Conservation (phyloP, 2,797 vertebrate genomes). For the Lophius americanus region DNA sequence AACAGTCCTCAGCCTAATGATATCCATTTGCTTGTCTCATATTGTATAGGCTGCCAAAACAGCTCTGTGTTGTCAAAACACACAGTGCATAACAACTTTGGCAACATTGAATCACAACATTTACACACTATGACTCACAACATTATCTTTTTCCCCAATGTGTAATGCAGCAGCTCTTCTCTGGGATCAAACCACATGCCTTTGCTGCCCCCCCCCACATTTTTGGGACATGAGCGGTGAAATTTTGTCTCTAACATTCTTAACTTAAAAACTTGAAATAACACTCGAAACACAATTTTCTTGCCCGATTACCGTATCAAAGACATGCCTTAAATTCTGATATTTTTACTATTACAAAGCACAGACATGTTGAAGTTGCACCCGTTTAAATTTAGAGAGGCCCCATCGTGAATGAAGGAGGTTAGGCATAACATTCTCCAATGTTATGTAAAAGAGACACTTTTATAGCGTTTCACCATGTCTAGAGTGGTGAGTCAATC, state of each 20-base stretch:
- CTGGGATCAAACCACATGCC: too few species aligned
- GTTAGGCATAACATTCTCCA: slow-evolving; percentile 69
- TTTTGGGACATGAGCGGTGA: neutral
- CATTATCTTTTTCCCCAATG: too few species aligned
- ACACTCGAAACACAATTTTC: slow-evolving; percentile 20
- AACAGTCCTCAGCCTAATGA: too few species aligned
- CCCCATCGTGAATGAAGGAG: slow-evolving; percentile 61
- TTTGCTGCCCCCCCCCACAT: too few species aligned
- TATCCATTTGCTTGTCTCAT: too few species aligned
- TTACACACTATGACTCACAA: too few species aligned
- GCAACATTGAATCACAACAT: too few species aligned
- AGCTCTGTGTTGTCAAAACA: too few species aligned
- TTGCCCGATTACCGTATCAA: slow-evolving; percentile 64
- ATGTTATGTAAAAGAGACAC: slow-evolving; percentile 78
- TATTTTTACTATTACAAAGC: slow-evolving; percentile 75
- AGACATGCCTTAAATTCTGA: slow-evolving; percentile 60
- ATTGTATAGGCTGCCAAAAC: too few species aligned
- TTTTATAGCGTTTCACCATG: slow-evolving; percentile 67
- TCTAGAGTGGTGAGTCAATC: slow-evolving; percentile 71
- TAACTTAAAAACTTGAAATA: neutral
- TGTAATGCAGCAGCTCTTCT: neutral
- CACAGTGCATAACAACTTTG: too few species aligned
- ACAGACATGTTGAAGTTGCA: slow-evolving; percentile 68
- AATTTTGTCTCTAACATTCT: too few species aligned
- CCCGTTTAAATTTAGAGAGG: slow-evolving; percentile 60